Conservation (phyloP, 2,888 invertebrate species). For the Gisinianus flammeolus region DNA sequence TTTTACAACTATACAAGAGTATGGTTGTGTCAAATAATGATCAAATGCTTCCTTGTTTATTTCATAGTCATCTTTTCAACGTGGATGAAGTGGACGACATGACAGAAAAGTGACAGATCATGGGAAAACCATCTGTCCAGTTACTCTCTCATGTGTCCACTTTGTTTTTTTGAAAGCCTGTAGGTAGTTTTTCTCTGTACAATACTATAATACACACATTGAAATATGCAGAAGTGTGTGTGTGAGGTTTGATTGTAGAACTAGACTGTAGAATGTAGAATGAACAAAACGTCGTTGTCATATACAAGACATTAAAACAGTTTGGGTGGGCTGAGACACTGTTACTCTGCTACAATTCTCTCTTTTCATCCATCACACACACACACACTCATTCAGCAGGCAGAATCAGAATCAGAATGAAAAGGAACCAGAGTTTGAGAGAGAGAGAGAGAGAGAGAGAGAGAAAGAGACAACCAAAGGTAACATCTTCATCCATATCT, state of each 20-base stretch:
- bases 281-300: conserved; percentile 1
- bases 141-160: not conserved
- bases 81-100: conserved; percentile 7
- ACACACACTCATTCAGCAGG: conserved; percentile 6
- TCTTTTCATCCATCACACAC: conserved; percentile 22
- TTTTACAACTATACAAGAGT: too few relatives aligned
- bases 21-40: too few relatives aligned
- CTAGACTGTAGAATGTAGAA: not conserved
- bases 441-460: too few relatives aligned
- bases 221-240: not conserved
- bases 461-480: conserved; percentile 2
- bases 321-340: conserved; percentile 35
- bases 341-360: conserved; percentile 34
- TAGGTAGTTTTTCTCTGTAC: too few relatives aligned
- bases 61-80: too few relatives aligned
- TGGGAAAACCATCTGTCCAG: conserved; percentile 20
- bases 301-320: conserved; percentile 23
- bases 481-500: conserved; percentile 16
- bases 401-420: too few relatives aligned
- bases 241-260: too few relatives aligned
- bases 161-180: not conserved
- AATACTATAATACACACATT: not conserved
- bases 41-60: too few relatives aligned
- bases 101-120: conserved; percentile 4
- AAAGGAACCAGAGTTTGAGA: too few relatives aligned